Conservation (phyloP, 64 coral and sea anemone species). For the Montipora sp. region DNA sequence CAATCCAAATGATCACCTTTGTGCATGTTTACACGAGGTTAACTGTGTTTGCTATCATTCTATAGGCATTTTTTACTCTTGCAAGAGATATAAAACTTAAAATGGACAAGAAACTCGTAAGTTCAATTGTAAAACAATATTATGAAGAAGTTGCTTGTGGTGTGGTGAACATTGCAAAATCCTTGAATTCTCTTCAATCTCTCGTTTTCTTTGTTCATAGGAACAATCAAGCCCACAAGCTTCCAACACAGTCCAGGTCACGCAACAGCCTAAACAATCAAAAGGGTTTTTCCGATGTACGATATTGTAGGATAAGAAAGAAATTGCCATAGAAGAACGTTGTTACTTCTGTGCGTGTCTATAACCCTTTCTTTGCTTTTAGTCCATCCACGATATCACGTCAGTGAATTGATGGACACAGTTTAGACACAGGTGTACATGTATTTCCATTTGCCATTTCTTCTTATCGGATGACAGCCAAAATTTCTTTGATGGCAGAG, state of each 20-base stretch:
- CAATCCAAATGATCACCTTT: too few relatives aligned
- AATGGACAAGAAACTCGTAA: slow-evolving; percentile 97
- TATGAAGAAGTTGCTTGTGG: background rate
- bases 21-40: background rate
- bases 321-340: background rate
- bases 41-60: background rate
- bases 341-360: background rate
- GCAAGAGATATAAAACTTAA: slow-evolving; percentile 97
- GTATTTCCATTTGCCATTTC: background rate
- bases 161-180: background rate
- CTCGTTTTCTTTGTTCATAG: slow-evolving; percentile 27
- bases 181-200: background rate
- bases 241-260: slow-evolving; percentile 71
- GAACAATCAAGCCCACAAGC: slow-evolving; percentile 86
- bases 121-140: slow-evolving; percentile 4
- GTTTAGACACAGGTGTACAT: background rate
- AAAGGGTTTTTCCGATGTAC: slow-evolving; percentile 51
- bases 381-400: background rate
- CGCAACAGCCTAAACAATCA: slow-evolving; percentile 60
- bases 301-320: slow-evolving; percentile 23
- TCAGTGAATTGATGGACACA: slow-evolving; percentile 10
- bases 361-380: slow-evolving; percentile 1
- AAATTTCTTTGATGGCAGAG: too few relatives aligned
- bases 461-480: background rate
- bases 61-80: slow-evolving; percentile 87